phyloP scores from a whole-genome alignment of 2,113 vertebrate genomes.

The Neomonachus schauinslandi region DNA sequence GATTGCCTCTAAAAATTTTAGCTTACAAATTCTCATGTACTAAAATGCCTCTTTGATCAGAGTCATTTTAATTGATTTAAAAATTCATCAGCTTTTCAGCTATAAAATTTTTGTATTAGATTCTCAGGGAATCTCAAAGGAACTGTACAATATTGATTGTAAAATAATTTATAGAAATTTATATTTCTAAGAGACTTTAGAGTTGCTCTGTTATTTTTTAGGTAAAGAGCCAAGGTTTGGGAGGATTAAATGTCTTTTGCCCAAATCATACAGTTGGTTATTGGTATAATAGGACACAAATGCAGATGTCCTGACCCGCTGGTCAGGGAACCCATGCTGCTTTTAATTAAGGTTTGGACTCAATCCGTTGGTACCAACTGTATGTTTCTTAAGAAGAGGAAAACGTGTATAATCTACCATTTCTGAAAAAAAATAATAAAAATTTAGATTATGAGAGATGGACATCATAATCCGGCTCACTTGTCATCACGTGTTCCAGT shows the following conservation, averaged over 20 bases:
- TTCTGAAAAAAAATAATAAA: constrained; percentile 66
- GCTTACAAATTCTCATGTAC: constrained; percentile 23
- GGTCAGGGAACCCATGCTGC: constrained; percentile 48
- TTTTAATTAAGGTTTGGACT: constrained; percentile 67
- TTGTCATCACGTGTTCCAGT: constrained; percentile 68
- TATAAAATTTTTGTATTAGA: background rate
- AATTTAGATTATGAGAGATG: constrained; percentile 52
- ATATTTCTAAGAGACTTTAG: background rate
- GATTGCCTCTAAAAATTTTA: constrained; percentile 31
- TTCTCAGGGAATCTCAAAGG: background rate
- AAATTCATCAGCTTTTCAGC: constrained; percentile 11
- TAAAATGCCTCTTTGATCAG: constrained; percentile 10
- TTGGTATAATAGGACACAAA: background rate
- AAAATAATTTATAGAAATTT: constrained; percentile 18
- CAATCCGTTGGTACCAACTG: constrained; percentile 56
- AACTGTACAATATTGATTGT: background rate
- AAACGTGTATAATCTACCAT: constrained; percentile 28
- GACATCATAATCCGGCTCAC: background rate
- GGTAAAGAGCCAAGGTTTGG: background rate
- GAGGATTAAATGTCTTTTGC: constrained; percentile 39
- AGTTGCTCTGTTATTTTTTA: background rate
- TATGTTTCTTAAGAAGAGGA: constrained; percentile 48
- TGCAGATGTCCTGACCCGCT: constrained; percentile 49
- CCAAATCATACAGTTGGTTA: constrained; percentile 44
- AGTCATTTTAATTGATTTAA: constrained; percentile 43